phyloP scores from a whole-genome alignment of 2,113 vertebrate genomes.

The Albula goreensis region DNA sequence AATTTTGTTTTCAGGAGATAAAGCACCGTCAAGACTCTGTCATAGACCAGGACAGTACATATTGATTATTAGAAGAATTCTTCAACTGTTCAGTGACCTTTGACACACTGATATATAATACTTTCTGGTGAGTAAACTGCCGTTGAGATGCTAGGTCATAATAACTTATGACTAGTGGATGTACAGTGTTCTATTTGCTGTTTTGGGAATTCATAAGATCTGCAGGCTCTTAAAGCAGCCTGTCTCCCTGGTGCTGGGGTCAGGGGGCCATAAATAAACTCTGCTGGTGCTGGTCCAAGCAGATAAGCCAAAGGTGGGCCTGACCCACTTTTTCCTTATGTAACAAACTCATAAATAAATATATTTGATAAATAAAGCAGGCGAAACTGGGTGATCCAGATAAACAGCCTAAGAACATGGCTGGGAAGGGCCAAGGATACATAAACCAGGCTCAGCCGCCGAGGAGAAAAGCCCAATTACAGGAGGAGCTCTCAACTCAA shows the following conservation, averaged over 20 bases:
- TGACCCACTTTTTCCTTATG: not conserved
- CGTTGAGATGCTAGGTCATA: not conserved
- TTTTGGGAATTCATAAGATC: not conserved
- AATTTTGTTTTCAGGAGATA: not conserved
- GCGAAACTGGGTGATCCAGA: not conserved
- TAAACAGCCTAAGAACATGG: not conserved
- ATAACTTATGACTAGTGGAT: not conserved
- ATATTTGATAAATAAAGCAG: constrained; percentile 20
- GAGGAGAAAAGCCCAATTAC: not conserved
- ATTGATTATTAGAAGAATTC: too few relatives aligned
- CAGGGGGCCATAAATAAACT: constrained; percentile 9
- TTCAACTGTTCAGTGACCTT: too few relatives aligned
- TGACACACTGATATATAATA: too few relatives aligned
- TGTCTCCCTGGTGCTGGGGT: not conserved
- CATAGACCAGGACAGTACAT: too few relatives aligned
- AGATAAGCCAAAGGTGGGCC: constrained; percentile 3
- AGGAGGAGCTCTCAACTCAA: not conserved
- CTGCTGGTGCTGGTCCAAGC: constrained; percentile 9
- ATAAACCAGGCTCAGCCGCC: not conserved
- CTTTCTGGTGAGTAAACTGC: not conserved
- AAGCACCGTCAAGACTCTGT: too few relatives aligned
- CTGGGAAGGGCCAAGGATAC: not conserved
- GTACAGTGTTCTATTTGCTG: not conserved
- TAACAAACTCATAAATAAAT: constrained; percentile 7
- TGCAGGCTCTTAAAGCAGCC: not conserved